These are phyloP conservation scores for Bagarius yarrelli DNA, from an alignment of 2,113 vertebrate genomes.

Conservation along the genomic window DNA sequence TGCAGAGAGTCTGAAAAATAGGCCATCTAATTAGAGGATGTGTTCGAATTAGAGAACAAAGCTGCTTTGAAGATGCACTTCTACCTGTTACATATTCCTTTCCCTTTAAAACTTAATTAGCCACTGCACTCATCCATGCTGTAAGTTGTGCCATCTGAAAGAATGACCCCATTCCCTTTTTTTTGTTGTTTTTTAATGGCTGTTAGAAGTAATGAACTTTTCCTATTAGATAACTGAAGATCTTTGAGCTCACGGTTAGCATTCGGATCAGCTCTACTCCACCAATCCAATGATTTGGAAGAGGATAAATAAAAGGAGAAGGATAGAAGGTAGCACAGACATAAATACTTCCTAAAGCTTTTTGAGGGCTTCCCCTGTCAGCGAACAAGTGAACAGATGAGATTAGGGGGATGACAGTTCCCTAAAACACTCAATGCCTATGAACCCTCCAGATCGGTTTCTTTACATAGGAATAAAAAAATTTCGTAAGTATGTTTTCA, in stretches of 20 bases:
- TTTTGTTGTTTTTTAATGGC: slow-evolving; percentile 12
- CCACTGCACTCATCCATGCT: slow-evolving; percentile 4
- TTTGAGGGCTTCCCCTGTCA: too few species aligned
- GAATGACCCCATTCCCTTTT: slow-evolving; percentile 27
- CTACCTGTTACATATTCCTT: slow-evolving; percentile 44
- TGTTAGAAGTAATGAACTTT: slow-evolving; percentile 35
- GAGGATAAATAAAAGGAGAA: too few species aligned
- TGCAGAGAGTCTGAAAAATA: slow-evolving; percentile 28
- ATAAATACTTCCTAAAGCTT: too few species aligned
- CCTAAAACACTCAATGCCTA: too few species aligned
- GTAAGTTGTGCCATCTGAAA: slow-evolving; percentile 28
- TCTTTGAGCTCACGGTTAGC: slow-evolving; percentile 29
- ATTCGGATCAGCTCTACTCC: not conserved
- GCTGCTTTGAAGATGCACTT: slow-evolving; percentile 49
- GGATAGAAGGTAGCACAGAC: too few species aligned
- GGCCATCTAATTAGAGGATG: slow-evolving; percentile 42
- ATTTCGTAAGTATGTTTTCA: too few species aligned
- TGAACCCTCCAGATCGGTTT: too few species aligned
- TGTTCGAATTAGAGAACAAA: slow-evolving; percentile 37
- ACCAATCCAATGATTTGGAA: too few species aligned
- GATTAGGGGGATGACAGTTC: too few species aligned
- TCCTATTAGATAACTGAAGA: slow-evolving; percentile 20
- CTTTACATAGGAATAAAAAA: too few species aligned
- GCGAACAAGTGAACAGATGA: too few species aligned
- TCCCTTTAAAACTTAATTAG: slow-evolving; percentile 43